phyloP scores from a whole-genome alignment of 1,140 invertebrate species.

The Ceratosolen fusciceps region DNA sequence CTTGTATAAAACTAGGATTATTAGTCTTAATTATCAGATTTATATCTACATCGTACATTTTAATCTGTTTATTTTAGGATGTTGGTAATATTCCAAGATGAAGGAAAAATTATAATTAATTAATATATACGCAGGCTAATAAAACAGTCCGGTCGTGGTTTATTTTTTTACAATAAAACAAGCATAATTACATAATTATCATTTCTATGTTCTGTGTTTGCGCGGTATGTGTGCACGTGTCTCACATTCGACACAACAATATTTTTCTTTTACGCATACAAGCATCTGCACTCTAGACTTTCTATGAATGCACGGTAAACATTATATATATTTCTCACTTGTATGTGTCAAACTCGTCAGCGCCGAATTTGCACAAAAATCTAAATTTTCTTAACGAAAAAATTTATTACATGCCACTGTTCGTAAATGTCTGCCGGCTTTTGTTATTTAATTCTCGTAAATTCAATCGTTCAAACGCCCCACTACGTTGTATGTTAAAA shows the following conservation, averaged over 20 bases:
- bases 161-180: neutral
- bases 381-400: slow-evolving; percentile 1
- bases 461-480: slow-evolving; percentile 1
- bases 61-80: neutral
- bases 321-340: slow-evolving; percentile 9
- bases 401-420: slow-evolving; percentile 24
- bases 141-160: neutral
- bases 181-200: slow-evolving; percentile 12
- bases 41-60: neutral
- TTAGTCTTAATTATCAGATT: neutral
- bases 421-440: neutral
- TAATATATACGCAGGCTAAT: neutral
- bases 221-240: too few species aligned
- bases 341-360: slow-evolving; percentile 24
- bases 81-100: neutral
- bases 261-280: slow-evolving; percentile 21
- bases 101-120: neutral
- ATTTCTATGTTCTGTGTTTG: too few species aligned
- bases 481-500: neutral
- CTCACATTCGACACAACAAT: neutral
- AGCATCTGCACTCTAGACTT: slow-evolving; percentile 27
- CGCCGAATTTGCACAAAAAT: slow-evolving; percentile 26
- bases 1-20: neutral
- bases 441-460: slow-evolving; percentile 26
- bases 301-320: slow-evolving; percentile 9